Evolutionary conservation across 1,140 invertebrate species (phyloP), one percentile per base, ranked within the genome.

Genomic region (Chymomyza costata): DNA sequence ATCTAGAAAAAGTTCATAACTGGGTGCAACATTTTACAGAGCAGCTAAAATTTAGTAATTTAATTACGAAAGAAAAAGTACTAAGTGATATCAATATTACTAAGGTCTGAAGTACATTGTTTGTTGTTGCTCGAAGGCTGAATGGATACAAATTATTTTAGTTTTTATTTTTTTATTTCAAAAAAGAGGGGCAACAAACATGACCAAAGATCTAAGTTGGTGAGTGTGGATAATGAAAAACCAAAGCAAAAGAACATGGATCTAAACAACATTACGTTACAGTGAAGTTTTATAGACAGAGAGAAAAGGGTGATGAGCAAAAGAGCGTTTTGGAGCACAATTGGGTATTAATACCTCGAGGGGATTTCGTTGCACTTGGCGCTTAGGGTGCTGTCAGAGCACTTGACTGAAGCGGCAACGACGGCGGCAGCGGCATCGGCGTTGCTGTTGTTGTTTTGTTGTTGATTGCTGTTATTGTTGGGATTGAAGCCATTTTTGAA

Each of bases 351-450:
- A 66, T 87, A 87, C 86, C 86, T 87, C 84, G 84, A 86, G 43
- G 86, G 86, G 62, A 87, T 87, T 82, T 87, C 86, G 82, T 86
- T 86, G 86, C 86, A 87, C 62, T 87, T 86, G 52, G 84, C 69
- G 82, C 80, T 85, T 47, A 74, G 67, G 38, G 81, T 85, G 66
- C 64, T 84, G 58, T 86, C 85, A 53, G 82, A 76, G 70, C 84
- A 86, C 69, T 86, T 86, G 55, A 76, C 66, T 48, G 69, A 64
- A 50, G 53, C 40, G 31, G 65, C 47, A 52, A 65, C 52, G 25
- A 55, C 53, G 64, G 61, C 62, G 49, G 51, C 45, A 51, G 49
- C 48, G 45, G 46, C 50, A 52, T 15, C 48, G 25, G 39, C 28
- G 34, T 58, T 54, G 66, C 52, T 62, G 69, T 62, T 54, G 71